A percentile compares a stretch with the other conserved stretches of the same genome.
Conservation (phyloP, 2,888 invertebrate species). For the Drosophila koepferae region DNA sequence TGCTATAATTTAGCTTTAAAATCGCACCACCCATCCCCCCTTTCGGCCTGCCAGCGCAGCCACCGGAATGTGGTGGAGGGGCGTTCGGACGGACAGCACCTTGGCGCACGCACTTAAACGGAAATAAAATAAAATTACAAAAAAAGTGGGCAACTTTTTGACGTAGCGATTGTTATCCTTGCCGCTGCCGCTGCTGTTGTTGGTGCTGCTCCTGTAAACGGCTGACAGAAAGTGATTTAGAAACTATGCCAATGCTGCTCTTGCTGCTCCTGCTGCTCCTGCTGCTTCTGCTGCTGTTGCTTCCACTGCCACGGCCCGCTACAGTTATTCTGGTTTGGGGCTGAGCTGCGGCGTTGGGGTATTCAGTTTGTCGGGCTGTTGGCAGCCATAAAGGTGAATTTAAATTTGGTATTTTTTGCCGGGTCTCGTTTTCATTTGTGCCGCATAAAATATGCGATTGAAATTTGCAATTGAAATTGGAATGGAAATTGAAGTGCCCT, state of each 20-base stretch:
- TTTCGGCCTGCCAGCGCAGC: not conserved
- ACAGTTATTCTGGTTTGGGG: conserved; percentile 18
- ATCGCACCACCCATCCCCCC: conserved; percentile 49
- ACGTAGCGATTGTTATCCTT: conserved; percentile 77
- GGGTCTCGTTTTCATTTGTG: conserved; percentile 46
- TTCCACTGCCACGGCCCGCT: not conserved
- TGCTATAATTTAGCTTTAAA: conserved; percentile 79
- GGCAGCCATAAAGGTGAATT: conserved; percentile 73
- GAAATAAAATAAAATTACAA: conserved; percentile 81
- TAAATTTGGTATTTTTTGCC: conserved; percentile 60
- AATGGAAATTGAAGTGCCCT: conserved; percentile 14
- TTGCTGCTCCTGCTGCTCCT: no score
- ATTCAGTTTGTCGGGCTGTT: conserved; percentile 55
- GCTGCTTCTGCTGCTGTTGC: conserved; percentile 26
- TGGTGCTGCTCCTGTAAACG: conserved; percentile 44
- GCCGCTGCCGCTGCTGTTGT: conserved; percentile 23
- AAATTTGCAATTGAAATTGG: conserved; percentile 58
- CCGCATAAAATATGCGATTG: conserved; percentile 42
- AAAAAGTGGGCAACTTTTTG: conserved; percentile 79
- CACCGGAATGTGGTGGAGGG: not conserved
- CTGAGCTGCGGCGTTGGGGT: not conserved
- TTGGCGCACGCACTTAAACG: conserved; percentile 73
- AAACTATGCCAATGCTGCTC: conserved; percentile 64
- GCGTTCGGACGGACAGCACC: conserved; percentile 30
- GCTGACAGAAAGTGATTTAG: conserved; percentile 81